Evolutionary conservation across 2,888 invertebrate genomes (phyloP).

Genomic region (Cordilura impudica): DNA sequence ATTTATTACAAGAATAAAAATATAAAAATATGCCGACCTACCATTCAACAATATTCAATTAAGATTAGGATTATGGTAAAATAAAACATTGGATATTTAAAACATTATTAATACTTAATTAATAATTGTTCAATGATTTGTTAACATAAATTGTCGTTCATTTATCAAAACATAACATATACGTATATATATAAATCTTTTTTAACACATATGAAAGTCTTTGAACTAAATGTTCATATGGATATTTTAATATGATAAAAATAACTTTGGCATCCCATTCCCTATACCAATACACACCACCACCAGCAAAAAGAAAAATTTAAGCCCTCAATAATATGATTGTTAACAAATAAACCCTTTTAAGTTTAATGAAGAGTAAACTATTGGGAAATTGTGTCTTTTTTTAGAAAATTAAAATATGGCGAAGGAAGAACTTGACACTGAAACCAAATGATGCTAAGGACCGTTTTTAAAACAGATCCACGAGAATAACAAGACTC

Average conservation of each 20-base stretch:
- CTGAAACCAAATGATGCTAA: constrained; percentile 13
- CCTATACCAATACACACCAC: not conserved
- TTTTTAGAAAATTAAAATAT: constrained; percentile 37
- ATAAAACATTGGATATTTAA: not conserved
- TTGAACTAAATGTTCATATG: constrained; percentile 39
- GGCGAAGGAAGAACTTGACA: constrained; percentile 43
- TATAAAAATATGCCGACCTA: not conserved
- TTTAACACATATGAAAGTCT: constrained; percentile 27
- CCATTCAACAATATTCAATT: not conserved
- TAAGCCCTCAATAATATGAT: not conserved
- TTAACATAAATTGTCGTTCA: constrained; percentile 31
- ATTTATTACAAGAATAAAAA: no score
- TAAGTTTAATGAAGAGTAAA: constrained; percentile 59
- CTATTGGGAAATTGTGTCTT: constrained; percentile 50
- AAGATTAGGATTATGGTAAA: not conserved
- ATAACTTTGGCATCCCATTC: constrained; percentile 25
- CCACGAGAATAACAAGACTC: no score
- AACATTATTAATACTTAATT: constrained; percentile 75
- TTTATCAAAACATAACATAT: not conserved
- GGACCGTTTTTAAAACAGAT: no score
- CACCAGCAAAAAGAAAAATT: not conserved
- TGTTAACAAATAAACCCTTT: no score
- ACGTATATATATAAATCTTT: not conserved
- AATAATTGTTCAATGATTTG: constrained; percentile 75
- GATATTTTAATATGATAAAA: constrained; percentile 10